Base-by-base conservation (phyloP, 2,113 vertebrate genomes). In the Sciurus niger region DNA sequence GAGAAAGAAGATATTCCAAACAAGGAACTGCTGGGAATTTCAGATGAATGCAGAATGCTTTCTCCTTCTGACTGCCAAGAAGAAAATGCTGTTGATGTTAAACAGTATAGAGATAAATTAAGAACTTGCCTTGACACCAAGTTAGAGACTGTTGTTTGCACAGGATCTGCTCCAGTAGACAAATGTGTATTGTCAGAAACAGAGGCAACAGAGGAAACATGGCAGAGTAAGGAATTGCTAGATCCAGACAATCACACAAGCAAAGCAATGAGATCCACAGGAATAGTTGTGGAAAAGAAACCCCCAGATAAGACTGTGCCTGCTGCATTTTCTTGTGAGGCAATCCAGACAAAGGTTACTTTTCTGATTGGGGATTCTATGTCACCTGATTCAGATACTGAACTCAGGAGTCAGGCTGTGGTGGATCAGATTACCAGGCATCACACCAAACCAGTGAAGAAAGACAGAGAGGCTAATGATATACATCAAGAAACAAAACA, bases 311-410 rank as follows among this genome's bases (percentile, higher is more conserved):
- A 99, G 99, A 99, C 89, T 88, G 77, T 97, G 58, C 93, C 98
- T 4, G 93, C 97, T 18, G 8, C 92, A 0, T 98, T 98, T 76
- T 98, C 98, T 51, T 98, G 98, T 96, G 82, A 97, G 0, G 43
- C 97, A 18, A 98, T 98, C 9, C 98, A 99, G 63, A 98, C 99
- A 34, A 99, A 99, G 97, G 99, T 99, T 97, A 99, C 99, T 65
- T 99, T 99, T 98, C 99, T 99, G 94, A 99, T 99, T 24, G 99
- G 99, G 6, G 99, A 99, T 97, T 99, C 99, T 93, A 99, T 99
- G 99, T 99, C 99, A 3, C 99, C 99, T 0, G 99, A 99, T 48
- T 99, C 99, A 2, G 99, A 99, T 98, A 99, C 99, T 7, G 99
- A 99, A 89, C 98, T 99, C 82, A 97, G 99, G 43, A 98, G 99